Evolutionary conservation across 2,888 invertebrate genomes (phyloP).

Genomic region (Drosophila multiciliata): DNA sequence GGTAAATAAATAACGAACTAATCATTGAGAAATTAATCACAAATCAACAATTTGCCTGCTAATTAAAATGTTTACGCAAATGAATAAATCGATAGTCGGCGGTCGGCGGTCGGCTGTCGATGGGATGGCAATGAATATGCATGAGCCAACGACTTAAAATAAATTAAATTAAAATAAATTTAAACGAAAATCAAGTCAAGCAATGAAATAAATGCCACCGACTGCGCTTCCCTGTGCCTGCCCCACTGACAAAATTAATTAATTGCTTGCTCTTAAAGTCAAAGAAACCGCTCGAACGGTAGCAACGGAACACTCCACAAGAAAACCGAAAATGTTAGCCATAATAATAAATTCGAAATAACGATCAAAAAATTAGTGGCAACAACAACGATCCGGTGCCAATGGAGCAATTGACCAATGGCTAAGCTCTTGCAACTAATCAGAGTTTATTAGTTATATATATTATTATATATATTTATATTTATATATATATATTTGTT

Average conservation of each 20-base stretch:
- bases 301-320: conserved; percentile 26
- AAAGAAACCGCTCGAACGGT: conserved; percentile 61
- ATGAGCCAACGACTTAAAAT: conserved; percentile 55
- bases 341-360: conserved; percentile 71
- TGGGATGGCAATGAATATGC: conserved; percentile 68
- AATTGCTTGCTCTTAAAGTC: conserved; percentile 72
- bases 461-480: conserved; percentile 1
- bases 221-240: conserved; percentile 26
- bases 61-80: conserved; percentile 79
- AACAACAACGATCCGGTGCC: conserved; percentile 30
- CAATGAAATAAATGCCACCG: conserved; percentile 52
- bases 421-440: conserved; percentile 63
- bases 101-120: not conserved
- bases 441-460: conserved; percentile 58
- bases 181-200: conserved; percentile 31
- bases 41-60: conserved; percentile 56
- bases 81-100: conserved; percentile 42
- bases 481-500: conserved; percentile 1
- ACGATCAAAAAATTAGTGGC: conserved; percentile 66
- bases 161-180: conserved; percentile 76
- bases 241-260: conserved; percentile 73
- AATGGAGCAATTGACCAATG: conserved; percentile 28
- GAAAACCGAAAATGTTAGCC: conserved; percentile 34
- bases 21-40: conserved; percentile 71
- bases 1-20: conserved; percentile 70